Evolutionary conservation across 2,113 vertebrate species (phyloP).

Genomic region (Protobothrops flavoviridis): DNA sequence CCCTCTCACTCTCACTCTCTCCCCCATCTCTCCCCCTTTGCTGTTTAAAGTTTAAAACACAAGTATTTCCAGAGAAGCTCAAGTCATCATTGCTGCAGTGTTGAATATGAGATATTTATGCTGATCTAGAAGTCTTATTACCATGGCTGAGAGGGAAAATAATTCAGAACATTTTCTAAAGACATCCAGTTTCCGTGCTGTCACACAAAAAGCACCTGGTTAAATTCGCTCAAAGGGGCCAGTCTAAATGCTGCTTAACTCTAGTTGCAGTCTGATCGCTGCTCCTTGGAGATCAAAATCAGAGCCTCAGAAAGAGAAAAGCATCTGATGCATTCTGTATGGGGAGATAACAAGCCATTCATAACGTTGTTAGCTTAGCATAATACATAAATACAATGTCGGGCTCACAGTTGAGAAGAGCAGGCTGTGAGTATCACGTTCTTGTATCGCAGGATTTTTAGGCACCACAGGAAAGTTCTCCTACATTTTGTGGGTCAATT

Average conservation of each 20-base stretch:
- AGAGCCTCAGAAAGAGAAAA: not conserved
- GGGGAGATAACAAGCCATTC: not conserved
- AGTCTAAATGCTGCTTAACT: too few relatives aligned
- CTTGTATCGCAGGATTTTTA: not conserved
- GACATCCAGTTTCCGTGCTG: not conserved
- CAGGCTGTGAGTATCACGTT: not conserved
- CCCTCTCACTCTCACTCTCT: not conserved
- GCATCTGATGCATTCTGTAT: not conserved
- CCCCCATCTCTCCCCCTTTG: not conserved
- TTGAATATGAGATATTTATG: not conserved
- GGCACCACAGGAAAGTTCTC: not conserved
- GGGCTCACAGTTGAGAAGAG: not conserved
- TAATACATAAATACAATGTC: not conserved
- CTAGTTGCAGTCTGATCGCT: not conserved
- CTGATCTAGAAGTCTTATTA: constrained; percentile 1
- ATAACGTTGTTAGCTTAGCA: not conserved
- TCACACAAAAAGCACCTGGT: not conserved
- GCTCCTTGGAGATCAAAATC: not conserved
- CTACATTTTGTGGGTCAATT: not conserved
- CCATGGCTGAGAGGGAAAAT: not conserved
- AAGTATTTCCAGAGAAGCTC: not conserved
- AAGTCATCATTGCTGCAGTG: not conserved
- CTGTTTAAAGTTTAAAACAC: not conserved
- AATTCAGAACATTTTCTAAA: not conserved
- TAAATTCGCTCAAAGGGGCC: not conserved